Evolutionary conservation across 2,888 invertebrate genomes (phyloP), one percentile per base, ranked within the genome.

Genomic region (Perizoma affinitatum): DNA sequence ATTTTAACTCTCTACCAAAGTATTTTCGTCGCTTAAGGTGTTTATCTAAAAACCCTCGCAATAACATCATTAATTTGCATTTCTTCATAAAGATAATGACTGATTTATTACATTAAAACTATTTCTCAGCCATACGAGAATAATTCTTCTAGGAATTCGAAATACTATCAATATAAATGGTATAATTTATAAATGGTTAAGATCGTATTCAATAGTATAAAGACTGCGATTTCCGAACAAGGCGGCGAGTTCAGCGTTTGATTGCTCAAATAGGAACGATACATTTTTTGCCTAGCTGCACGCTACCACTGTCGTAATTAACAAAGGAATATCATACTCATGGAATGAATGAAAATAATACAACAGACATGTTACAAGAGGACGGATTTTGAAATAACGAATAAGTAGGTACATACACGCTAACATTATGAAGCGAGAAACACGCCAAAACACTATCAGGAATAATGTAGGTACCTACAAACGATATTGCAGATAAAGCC

Each of bases 321-420:
- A 1, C 6, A n/a, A 6, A 5, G 11, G 1, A 22, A 40, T 40
- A 8, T 55, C 43, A 45, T n/a, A 42, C 8, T n/a, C 4, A 38
- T 49, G 55, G 50, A 56, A 50, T 50, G 34, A 50, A 48, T 56
- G 38, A 50, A 47, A 50, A 44, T 38, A 34, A 44, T 40, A 36
- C 43, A 50, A 45, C 40, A 50, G 22, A 49, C 36, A 46, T 35
- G 40, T n/a, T 10, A 22, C 41, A 51, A 41, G 36, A 42, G 52
- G 58, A 58, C 58, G 58, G 52, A 58, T 43, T 52, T 58, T 47
- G 6, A 52, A 50, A 38, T 54, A 55, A 42, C n/a, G 8, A 49
- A 49, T 49, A 46, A 6, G 4, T 49, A 33, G 7, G 38, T 38
- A 9, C 8, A 33, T 33, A 52, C 6, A 51, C 45, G 11, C 9